Conservation (phyloP, 1,140 invertebrate species). For the Marisa cornuarietis region DNA sequence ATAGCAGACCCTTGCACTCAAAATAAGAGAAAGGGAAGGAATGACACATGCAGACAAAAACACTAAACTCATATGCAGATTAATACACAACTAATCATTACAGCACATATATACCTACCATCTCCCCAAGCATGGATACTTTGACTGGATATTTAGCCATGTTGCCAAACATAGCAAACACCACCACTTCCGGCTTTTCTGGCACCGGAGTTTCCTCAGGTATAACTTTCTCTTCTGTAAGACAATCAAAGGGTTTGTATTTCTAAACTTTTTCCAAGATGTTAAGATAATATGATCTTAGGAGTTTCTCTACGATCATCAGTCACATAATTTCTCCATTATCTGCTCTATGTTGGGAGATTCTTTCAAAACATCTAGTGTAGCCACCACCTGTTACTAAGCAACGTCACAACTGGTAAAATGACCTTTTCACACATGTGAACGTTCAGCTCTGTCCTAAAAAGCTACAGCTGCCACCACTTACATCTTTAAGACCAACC, state of each 20-base stretch:
- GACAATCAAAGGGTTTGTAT: too few relatives aligned
- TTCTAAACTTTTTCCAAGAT: too few relatives aligned
- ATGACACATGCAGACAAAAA: too few relatives aligned
- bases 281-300: too few relatives aligned
- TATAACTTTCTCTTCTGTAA: slow-evolving; percentile 53
- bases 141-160: slow-evolving; percentile 60
- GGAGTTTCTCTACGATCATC: too few relatives aligned
- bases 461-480: not conserved
- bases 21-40: too few relatives aligned
- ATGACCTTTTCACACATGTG: not conserved
- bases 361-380: too few relatives aligned
- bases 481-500: too few relatives aligned
- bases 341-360: too few relatives aligned
- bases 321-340: too few relatives aligned
- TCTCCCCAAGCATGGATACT: slow-evolving; percentile 59
- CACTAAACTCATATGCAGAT: not conserved
- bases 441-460: not conserved
- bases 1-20: too few relatives aligned
- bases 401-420: not conserved
- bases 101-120: slow-evolving; percentile 41
- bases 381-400: not conserved
- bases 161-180: slow-evolving; percentile 61
- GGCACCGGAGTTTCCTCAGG: slow-evolving; percentile 54
- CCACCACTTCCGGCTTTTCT: slow-evolving; percentile 63
- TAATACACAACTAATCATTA: not conserved